Conservation (phyloP, 2,113 vertebrate species). For the Pseudopodoces humilis region DNA sequence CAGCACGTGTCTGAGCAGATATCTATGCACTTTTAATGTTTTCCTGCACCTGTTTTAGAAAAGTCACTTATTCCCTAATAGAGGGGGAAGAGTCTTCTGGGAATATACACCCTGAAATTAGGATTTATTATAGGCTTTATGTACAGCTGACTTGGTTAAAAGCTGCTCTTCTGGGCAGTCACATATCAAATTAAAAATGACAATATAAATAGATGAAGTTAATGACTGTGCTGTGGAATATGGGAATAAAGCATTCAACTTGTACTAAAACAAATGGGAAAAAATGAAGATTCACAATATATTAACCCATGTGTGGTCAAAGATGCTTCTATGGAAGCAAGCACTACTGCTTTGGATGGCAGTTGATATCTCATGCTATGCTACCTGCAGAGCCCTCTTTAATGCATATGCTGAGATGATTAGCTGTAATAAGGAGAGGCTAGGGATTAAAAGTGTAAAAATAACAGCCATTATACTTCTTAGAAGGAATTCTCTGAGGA, state of each 20-base stretch:
- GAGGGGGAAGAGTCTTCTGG: not conserved
- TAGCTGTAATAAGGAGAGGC: conserved; percentile 4
- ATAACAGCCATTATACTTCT: conserved; percentile 43
- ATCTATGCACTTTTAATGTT: not conserved
- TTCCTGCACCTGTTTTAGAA: not conserved
- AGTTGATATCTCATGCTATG: not conserved
- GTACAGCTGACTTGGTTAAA: conserved; percentile 32
- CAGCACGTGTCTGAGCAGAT: not conserved
- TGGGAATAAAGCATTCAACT: not conserved
- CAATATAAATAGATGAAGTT: not conserved
- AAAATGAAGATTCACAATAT: not conserved
- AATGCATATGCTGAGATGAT: conserved; percentile 4
- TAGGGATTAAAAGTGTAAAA: conserved; percentile 56
- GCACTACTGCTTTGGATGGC: not conserved
- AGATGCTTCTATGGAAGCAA: not conserved
- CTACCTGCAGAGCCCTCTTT: conserved; percentile 1
- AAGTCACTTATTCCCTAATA: not conserved
- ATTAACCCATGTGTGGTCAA: not conserved
- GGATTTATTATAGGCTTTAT: not conserved
- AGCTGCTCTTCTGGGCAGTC: not conserved
- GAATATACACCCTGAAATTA: not conserved
- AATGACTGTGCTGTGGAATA: not conserved
- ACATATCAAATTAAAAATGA: conserved; percentile 34
- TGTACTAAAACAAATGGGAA: not conserved
- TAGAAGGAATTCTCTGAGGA: conserved; percentile 25